These are phyloP conservation scores for Eristalis pertinax DNA, from an alignment of 2,888 invertebrate genomes.

Conservation along the genomic window DNA sequence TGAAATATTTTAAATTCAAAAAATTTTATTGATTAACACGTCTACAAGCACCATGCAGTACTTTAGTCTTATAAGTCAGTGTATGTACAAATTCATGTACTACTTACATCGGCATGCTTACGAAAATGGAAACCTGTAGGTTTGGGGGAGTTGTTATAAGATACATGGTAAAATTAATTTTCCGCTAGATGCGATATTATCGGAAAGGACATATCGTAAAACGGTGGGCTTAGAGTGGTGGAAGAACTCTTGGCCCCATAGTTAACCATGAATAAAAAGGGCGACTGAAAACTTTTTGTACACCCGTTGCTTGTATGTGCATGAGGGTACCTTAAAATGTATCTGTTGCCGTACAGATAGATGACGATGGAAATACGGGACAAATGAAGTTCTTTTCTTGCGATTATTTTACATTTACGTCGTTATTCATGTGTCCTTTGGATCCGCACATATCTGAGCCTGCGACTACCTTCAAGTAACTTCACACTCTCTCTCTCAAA, in stretches of 20 bases:
- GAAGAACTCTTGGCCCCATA: background rate
- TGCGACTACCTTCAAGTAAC: slow-evolving; percentile 34
- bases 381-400: background rate
- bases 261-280: slow-evolving; percentile 1
- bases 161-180: slow-evolving; percentile 46
- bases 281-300: slow-evolving; percentile 22
- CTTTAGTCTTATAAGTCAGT: too few species aligned
- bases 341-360: slow-evolving; percentile 1
- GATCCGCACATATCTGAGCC: slow-evolving; percentile 11
- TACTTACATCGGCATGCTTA: too few species aligned
- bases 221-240: background rate
- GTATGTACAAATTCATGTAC: too few species aligned
- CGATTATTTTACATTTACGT: slow-evolving; percentile 3
- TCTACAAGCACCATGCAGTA: too few species aligned
- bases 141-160: background rate
- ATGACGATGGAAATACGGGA: background rate
- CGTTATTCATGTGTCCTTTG: slow-evolving; percentile 36
- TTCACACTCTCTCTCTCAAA: slow-evolving; percentile 46
- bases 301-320: slow-evolving; percentile 1
- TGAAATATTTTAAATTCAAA: too few species aligned
- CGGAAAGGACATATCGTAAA: slow-evolving; percentile 13
- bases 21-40: too few species aligned
- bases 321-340: slow-evolving; percentile 13
- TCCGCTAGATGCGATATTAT: slow-evolving; percentile 50
- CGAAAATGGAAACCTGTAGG: too few species aligned